A percentile compares a stretch with the other conserved stretches of the same genome.
These are phyloP conservation scores for Hydra vulgaris DNA, from an alignment of 30 jellyfish, hydroid and myxozoan genomes.

Conservation along the genomic window DNA sequence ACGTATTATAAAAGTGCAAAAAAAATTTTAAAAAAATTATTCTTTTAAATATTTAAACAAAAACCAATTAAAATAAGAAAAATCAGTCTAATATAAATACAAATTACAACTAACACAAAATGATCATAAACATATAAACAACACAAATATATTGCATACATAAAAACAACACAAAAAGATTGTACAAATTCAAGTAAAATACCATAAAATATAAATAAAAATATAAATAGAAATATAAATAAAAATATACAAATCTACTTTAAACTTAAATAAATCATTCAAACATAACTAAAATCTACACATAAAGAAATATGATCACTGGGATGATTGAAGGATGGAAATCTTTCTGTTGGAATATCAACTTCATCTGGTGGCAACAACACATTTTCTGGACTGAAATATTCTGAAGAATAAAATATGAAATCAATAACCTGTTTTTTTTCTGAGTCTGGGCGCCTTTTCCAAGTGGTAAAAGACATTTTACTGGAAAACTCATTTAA, in stretches of 20 bases:
- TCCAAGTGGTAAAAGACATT: conserved; percentile 69
- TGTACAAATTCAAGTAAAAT: no score
- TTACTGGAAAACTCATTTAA: conserved; percentile 22
- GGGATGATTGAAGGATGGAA: conserved; percentile 50
- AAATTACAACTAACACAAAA: no score
- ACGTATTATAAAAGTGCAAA: no score
- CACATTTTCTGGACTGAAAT: conserved; percentile 19
- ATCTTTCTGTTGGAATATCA: conserved; percentile 47
- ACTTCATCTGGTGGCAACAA: conserved; percentile 48
- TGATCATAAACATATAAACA: no score
- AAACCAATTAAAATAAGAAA: no score
- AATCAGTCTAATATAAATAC: no score
- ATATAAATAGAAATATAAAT: no score
- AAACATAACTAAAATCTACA: conserved; percentile 39
- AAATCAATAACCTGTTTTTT: conserved; percentile 56
- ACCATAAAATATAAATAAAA: no score
- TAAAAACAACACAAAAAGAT: no score
- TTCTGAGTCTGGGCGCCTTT: conserved; percentile 51
- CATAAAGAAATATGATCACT: conserved; percentile 74
- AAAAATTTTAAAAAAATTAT: no score
- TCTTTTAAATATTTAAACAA: no score
- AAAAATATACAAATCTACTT: background rate
- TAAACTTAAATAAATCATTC: background rate
- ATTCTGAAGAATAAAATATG: conserved; percentile 48
- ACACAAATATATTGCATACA: no score